Percentiles rank a stretch among this genome's conserved stretches.
Conservation (phyloP, 2,888 invertebrate species). For the Dugesia japonica region DNA sequence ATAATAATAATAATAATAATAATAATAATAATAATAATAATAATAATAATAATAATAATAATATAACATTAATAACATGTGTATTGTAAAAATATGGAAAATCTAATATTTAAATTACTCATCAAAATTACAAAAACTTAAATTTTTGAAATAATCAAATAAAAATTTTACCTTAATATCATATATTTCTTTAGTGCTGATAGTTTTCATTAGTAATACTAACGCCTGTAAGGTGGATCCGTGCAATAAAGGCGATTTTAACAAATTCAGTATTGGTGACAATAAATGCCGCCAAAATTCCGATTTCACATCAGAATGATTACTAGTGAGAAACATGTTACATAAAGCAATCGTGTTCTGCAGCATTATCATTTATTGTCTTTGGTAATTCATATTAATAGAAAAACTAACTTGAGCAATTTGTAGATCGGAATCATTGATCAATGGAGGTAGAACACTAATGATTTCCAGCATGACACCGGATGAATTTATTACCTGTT, state of each 20-base stretch:
- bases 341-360: background rate
- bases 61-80: too few relatives aligned
- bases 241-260: slow-evolving; percentile 42
- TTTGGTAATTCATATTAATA: slow-evolving; percentile 39
- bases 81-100: too few relatives aligned
- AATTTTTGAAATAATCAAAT: background rate
- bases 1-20: too few relatives aligned
- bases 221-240: slow-evolving; percentile 60
- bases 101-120: too few relatives aligned
- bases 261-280: background rate
- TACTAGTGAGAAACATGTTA: slow-evolving; percentile 39
- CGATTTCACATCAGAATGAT: slow-evolving; percentile 39
- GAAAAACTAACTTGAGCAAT: slow-evolving; percentile 60
- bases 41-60: too few relatives aligned
- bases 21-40: too few relatives aligned
- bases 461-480: slow-evolving; percentile 60
- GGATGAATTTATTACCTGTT: slow-evolving; percentile 23
- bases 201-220: background rate
- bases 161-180: background rate
- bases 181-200: slow-evolving; percentile 6
- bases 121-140: background rate
- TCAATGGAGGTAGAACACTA: slow-evolving; percentile 69
- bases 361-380: slow-evolving; percentile 40
- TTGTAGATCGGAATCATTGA: slow-evolving; percentile 83
- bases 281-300: background rate